These are phyloP conservation scores for Sarcophaga peregrina DNA, from an alignment of 1,140 invertebrate genomes.

Conservation along the genomic window DNA sequence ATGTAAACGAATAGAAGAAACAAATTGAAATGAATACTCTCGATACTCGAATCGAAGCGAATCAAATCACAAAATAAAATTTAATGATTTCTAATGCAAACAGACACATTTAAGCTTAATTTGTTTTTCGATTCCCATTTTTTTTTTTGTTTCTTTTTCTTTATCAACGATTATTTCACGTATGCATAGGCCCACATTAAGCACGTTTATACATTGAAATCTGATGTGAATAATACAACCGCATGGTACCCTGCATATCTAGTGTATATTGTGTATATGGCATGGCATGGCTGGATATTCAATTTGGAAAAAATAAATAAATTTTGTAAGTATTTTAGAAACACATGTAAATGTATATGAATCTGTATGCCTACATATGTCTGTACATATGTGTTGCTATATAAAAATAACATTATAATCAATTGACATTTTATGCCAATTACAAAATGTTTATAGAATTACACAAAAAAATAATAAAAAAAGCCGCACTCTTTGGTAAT, in stretches of 20 bases:
- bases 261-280: too few relatives aligned
- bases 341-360: too few relatives aligned
- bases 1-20: too few relatives aligned
- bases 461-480: background rate
- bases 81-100: slow-evolving; percentile 16
- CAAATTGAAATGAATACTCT: too few relatives aligned
- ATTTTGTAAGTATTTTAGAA: too few relatives aligned
- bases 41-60: too few relatives aligned
- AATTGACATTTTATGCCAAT: slow-evolving; percentile 27
- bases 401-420: slow-evolving; percentile 26
- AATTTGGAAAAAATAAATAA: too few relatives aligned
- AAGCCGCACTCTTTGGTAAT: too few relatives aligned
- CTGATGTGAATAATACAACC: background rate
- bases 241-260: background rate
- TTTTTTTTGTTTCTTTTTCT: too few relatives aligned
- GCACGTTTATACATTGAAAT: background rate
- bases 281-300: too few relatives aligned
- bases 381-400: background rate
- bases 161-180: background rate
- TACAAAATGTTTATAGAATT: background rate
- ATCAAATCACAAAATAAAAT: background rate
- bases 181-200: background rate
- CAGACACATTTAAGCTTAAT: slow-evolving; percentile 19
- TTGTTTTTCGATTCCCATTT: background rate
- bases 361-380: background rate